Evolutionary conservation across 2,113 vertebrate species (phyloP), one percentile per base, ranked within the genome.

Genomic region (Amphiprion percula): DNA sequence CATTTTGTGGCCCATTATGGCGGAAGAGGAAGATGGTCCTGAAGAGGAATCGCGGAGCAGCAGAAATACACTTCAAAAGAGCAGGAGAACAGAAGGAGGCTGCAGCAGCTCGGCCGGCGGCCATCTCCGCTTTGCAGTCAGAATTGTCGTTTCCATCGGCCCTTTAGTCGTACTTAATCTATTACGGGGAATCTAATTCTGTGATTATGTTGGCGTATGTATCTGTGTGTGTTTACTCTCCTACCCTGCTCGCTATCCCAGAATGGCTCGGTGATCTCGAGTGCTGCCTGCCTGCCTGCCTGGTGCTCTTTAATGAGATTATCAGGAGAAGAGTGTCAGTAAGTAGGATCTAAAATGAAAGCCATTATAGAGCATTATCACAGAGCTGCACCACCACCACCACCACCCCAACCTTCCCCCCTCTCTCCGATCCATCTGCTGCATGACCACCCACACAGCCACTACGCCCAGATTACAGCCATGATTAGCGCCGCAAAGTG

Each of bases 271-370:
- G 74, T 73, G 84, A 86, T 87, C 81, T 63, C 55, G 30, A 74
- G 82, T 81, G 85, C 72, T 70, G 82, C 65, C 49, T 52, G 47
- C 49, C 59, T 61, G 81, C 65, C 77, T 79, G 87, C 85, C 87
- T 85, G 88, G 87, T 90, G 88, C 91, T 94, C 90, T 95, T 94
- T 94, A 95, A 95, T 95, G 91, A 95, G 95, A 95, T 95, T 95
- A 95, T 93, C 93, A 91, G 89, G 90, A 93, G 93, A 92, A 88
- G 93, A 95, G 94, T 95, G 94, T 95, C 94, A 94, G 93, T 95
- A 95, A 95, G 94, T 94, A 95, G 94, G 94, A 95, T 95, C 95
- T 95, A 94, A 95, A 95, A 95, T 94, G 94, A 94, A 95, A 95
- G 94, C 93, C 94, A 95, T 95, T 95, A 95, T 94, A 91, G 92